phyloP scores from a whole-genome alignment of 2,797 vertebrate species.

The Catostomus latipinnis region DNA sequence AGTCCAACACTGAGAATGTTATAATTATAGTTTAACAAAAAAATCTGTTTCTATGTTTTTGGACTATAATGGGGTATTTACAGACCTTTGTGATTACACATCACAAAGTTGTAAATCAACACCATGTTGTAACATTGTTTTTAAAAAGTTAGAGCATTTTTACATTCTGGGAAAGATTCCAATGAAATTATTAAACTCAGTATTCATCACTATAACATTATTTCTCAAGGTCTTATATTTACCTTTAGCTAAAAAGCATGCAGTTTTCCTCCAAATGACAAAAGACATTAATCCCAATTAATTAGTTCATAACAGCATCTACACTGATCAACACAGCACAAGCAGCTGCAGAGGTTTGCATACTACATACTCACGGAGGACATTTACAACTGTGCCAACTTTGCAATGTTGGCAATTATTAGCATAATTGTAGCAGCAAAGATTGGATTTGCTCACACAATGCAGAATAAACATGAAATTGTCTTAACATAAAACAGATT shows the following conservation, averaged over 20 bases:
- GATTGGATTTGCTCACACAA: constrained; percentile 5
- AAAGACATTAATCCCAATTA: constrained; percentile 12
- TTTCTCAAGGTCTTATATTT: not conserved
- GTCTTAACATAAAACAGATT: constrained; percentile 2
- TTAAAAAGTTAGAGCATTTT: not conserved
- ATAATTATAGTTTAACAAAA: constrained; percentile 55
- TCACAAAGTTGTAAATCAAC: constrained; percentile 7
- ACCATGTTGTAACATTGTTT: constrained; percentile 1
- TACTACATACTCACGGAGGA: not conserved
- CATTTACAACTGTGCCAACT: not conserved
- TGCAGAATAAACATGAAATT: not conserved
- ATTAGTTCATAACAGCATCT: not conserved
- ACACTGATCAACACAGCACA: constrained; percentile 19
- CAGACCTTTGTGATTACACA: not conserved
- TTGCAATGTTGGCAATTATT: not conserved
- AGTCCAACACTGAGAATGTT: constrained; percentile 31
- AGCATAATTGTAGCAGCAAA: not conserved
- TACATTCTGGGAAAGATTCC: too few relatives aligned
- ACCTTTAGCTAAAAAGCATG: not conserved
- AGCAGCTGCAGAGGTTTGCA: not conserved
- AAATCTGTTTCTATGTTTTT: not conserved
- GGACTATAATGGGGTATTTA: constrained; percentile 39
- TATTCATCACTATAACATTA: not conserved
- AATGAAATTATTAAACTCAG: too few relatives aligned
- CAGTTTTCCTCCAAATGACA: not conserved